Evolutionary conservation across 2,888 invertebrate genomes (phyloP).

Genomic region (Agrilus biguttatus): DNA sequence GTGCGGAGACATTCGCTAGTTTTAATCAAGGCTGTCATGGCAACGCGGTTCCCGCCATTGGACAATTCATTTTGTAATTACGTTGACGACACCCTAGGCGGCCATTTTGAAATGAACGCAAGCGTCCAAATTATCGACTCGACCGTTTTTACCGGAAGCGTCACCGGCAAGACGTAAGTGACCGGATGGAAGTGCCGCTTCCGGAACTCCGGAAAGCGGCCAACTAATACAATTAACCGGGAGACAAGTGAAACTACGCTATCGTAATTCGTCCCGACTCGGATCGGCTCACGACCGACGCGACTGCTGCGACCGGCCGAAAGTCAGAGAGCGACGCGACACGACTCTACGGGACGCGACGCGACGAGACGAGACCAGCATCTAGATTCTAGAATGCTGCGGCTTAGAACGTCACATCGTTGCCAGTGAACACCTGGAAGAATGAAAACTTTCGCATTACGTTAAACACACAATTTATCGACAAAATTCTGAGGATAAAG

Average conservation of each 20-base stretch:
- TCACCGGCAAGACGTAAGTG: conserved; percentile 11
- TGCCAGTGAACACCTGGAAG: no score
- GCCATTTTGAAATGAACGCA: conserved; percentile 35
- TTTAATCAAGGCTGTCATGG: conserved; percentile 37
- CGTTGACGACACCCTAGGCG: conserved; percentile 38
- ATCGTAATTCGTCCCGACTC: conserved; percentile 29
- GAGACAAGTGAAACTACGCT: conserved; percentile 37
- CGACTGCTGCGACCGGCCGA: no score
- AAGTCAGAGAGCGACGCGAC: no score
- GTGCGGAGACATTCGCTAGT: conserved; percentile 33
- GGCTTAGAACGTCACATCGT: no score
- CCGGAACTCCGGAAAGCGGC: conserved; percentile 26
- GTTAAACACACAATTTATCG: no score
- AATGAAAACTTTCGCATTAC: no score
- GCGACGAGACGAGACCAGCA: no score
- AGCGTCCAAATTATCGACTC: conserved; percentile 22
- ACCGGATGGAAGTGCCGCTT: conserved; percentile 13
- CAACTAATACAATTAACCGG: conserved; percentile 36
- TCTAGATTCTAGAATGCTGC: no score
- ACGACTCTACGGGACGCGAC: no score
- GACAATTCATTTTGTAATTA: conserved; percentile 38
- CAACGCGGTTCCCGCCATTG: conserved; percentile 37
- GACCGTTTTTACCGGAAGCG: conserved; percentile 16
- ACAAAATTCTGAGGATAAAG: no score
- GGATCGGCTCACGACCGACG: no score